A percentile compares a stretch with the other conserved stretches of the same genome.
Evolutionary conservation across 2,113 vertebrate species (phyloP).

Genomic region (Scartelaos histophorus): DNA sequence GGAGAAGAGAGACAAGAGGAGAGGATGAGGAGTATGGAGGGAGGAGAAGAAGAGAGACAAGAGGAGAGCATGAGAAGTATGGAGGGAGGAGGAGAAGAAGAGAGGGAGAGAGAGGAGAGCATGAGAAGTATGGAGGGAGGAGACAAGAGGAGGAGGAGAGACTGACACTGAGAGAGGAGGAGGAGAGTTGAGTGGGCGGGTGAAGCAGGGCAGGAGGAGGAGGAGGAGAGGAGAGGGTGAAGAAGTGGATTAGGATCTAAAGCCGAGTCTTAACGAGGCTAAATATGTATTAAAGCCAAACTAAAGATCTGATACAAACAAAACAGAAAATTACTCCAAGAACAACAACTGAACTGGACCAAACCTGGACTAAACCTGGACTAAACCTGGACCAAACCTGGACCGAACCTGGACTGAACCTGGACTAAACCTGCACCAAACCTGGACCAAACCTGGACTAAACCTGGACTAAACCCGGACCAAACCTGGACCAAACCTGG

Average conservation of each 20-base stretch:
- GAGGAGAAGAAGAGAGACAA: background rate
- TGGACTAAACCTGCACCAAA: background rate
- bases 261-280: background rate
- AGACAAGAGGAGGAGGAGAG: no score
- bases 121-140: background rate
- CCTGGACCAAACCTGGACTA: background rate
- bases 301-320: background rate
- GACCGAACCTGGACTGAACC: background rate
- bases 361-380: background rate
- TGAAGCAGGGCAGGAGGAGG: background rate
- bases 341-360: background rate
- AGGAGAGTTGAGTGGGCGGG: background rate
- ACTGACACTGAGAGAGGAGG: background rate
- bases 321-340: no score
- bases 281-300: background rate
- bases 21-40: background rate
- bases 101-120: background rate
- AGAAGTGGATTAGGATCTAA: background rate
- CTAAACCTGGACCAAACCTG: background rate
- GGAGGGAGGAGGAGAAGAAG: background rate
- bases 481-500: no score
- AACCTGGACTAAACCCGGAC: no score
- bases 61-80: no score
- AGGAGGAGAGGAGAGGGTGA: background rate
- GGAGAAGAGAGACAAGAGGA: background rate